phyloP scores from a whole-genome alignment of 2,797 vertebrate species.

The Rhinogobio ventralis region DNA sequence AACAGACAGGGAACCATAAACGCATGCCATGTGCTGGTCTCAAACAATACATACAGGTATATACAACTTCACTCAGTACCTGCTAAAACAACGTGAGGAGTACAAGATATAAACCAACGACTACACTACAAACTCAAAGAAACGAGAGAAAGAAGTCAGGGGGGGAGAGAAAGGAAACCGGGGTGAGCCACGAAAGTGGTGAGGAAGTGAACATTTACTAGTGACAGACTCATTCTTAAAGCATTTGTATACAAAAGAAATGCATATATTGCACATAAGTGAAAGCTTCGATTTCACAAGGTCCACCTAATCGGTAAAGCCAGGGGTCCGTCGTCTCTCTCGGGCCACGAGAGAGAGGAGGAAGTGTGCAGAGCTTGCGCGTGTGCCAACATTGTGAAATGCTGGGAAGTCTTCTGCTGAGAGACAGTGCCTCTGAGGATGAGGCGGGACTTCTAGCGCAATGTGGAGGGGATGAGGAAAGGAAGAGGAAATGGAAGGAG shows the following conservation, averaged over 20 bases:
- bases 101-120: conserved; percentile 85
- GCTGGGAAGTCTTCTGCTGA: conserved; percentile 65
- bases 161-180: conserved; percentile 48
- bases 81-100: conserved; percentile 96
- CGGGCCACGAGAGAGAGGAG: conserved; percentile 63
- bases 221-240: conserved; percentile 88
- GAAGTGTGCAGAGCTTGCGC: conserved; percentile 63
- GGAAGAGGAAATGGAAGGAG: conserved; percentile 69
- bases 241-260: conserved; percentile 88
- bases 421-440: conserved; percentile 55
- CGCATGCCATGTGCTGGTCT: conserved; percentile 95
- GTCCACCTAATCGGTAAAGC: conserved; percentile 83
- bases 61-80: conserved; percentile 99
- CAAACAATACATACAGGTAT: conserved; percentile 91
- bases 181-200: conserved; percentile 78
- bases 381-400: conserved; percentile 76
- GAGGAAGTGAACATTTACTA: conserved; percentile 84
- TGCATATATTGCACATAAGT: conserved; percentile 97
- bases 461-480: conserved; percentile 73
- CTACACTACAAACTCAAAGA: conserved; percentile 89
- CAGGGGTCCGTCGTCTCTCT: conserved; percentile 78
- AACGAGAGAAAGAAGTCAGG: conserved; percentile 61
- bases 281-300: conserved; percentile 93
- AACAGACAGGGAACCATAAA: conserved; percentile 92
- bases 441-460: conserved; percentile 66